Percentiles rank a stretch among this genome's conserved stretches.
Conservation (phyloP, 1,140 invertebrate species). For the Tribolium castaneum region DNA sequence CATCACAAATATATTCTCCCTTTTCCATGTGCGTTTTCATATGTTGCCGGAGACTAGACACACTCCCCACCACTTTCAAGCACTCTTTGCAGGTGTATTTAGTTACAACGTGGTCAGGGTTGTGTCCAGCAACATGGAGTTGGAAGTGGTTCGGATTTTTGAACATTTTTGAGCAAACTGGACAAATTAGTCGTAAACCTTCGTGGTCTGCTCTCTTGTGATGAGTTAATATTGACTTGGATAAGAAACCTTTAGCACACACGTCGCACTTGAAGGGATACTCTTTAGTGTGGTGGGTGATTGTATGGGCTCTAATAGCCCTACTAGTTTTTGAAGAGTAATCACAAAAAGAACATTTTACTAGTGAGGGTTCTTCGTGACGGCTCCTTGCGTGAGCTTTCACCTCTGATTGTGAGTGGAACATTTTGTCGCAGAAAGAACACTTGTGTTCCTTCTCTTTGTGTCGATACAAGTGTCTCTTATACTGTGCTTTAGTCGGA, state of each 20-base stretch:
- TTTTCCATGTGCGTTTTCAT: conserved; percentile 1
- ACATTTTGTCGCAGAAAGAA: not conserved
- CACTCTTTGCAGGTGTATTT: not conserved
- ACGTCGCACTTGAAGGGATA: not conserved
- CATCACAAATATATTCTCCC: not conserved
- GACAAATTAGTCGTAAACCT: conserved; percentile 62
- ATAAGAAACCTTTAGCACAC: not conserved
- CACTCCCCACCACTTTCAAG: not conserved
- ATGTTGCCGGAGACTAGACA: conserved; percentile 67
- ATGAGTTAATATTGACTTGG: no score
- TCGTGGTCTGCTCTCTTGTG: not conserved
- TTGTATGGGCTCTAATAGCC: not conserved
- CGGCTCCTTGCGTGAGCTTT: not conserved
- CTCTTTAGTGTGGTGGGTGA: not conserved
- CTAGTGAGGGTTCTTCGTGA: not conserved
- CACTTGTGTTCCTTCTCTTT: not conserved
- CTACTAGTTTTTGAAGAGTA: not conserved
- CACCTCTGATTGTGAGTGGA: not conserved
- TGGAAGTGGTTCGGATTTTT: conserved; percentile 64
- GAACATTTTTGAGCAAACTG: conserved; percentile 68
- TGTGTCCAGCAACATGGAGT: not conserved
- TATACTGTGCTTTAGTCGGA: no score
- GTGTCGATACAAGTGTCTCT: not conserved
- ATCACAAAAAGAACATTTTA: not conserved
- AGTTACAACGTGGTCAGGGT: not conserved